Conservation (phyloP, 1,140 invertebrate genomes). For the Platyura marginata region DNA sequence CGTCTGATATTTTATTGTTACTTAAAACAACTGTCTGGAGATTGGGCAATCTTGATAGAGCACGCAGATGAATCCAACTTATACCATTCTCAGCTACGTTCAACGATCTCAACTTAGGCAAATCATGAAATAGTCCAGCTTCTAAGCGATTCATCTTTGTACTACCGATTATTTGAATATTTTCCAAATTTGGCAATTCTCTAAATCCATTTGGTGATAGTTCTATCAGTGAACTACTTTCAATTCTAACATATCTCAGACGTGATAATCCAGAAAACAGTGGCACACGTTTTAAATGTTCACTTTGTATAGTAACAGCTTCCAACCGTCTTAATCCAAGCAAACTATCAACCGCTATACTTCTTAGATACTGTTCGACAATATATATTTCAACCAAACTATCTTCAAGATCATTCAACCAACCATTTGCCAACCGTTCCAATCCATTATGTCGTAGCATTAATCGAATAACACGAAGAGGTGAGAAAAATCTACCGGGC, state of each 20-base stretch:
- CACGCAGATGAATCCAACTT: constrained; percentile 57
- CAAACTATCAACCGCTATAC: constrained; percentile 56
- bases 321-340: constrained; percentile 53
- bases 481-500: constrained; percentile 56
- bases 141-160: constrained; percentile 42
- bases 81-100: constrained; percentile 64
- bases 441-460: constrained; percentile 69
- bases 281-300: constrained; percentile 49
- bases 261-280: constrained; percentile 41
- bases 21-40: constrained; percentile 49
- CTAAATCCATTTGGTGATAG: constrained; percentile 52
- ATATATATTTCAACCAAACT: constrained; percentile 63
- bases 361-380: constrained; percentile 61
- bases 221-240: constrained; percentile 46
- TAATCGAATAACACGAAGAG: constrained; percentile 49
- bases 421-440: constrained; percentile 60
- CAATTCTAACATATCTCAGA: constrained; percentile 43
- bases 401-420: constrained; percentile 56
- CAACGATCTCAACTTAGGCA: constrained; percentile 48
- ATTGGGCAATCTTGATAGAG: constrained; percentile 47
- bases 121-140: constrained; percentile 48
- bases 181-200: constrained; percentile 50
- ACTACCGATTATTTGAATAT: constrained; percentile 53
- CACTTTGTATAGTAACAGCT: constrained; percentile 61
- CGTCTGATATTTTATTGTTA: constrained; percentile 53